Conservation (phyloP, 2,888 invertebrate species). For the Tineola bisselliella region DNA sequence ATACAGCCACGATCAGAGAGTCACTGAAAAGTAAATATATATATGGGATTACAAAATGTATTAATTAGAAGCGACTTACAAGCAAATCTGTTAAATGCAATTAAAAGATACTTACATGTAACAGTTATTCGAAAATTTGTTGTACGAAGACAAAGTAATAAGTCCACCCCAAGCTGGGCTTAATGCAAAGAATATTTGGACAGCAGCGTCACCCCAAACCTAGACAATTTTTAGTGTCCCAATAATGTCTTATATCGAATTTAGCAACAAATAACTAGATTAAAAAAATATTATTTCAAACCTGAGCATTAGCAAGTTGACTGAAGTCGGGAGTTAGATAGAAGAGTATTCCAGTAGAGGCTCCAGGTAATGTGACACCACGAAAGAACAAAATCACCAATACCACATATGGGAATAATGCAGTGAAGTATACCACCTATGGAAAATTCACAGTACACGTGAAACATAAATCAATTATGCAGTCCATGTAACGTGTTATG, state of each 20-base stretch:
- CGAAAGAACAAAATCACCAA: conserved; percentile 80
- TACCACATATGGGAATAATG: conserved; percentile 79
- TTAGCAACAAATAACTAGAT: neutral
- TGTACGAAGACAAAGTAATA: conserved; percentile 86
- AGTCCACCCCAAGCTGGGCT: conserved; percentile 89
- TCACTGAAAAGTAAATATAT: conserved; percentile 69
- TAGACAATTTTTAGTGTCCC: conserved; percentile 25
- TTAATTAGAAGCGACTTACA: too few relatives aligned
- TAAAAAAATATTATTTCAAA: conserved; percentile 22
- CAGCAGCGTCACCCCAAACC: conserved; percentile 86
- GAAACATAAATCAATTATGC: conserved; percentile 18
- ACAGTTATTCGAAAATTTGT: conserved; percentile 84
- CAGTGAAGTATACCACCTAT: conserved; percentile 79
- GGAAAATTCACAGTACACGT: neutral
- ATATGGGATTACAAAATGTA: too few relatives aligned
- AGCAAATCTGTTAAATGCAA: neutral
- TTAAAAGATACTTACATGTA: conserved; percentile 67
- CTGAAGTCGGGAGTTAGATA: conserved; percentile 83
- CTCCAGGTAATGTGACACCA: conserved; percentile 82
- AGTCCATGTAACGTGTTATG: neutral
- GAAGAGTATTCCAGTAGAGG: conserved; percentile 78
- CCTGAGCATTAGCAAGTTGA: conserved; percentile 76
- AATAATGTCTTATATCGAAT: neutral
- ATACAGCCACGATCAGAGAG: conserved; percentile 78
- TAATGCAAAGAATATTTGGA: conserved; percentile 88